Base-by-base conservation (phyloP, 2,888 invertebrate genomes). In the Steinernema scapterisci region DNA sequence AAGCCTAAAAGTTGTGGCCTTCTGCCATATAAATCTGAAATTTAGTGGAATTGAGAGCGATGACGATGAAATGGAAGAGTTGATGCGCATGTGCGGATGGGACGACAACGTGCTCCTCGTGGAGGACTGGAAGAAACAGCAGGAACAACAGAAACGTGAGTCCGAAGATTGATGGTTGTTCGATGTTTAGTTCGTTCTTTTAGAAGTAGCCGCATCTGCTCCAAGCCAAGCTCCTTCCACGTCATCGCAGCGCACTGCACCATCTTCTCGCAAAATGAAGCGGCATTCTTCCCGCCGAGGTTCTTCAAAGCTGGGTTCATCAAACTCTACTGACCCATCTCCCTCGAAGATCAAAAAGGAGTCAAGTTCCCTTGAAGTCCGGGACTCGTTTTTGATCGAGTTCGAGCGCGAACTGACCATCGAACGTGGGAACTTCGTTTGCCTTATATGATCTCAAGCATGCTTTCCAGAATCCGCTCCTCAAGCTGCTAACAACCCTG, bases 391-490 rank as follows among this genome's bases (percentile, higher is more conserved):
- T 63, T 11, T 63, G 16, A 16, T 63, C 21, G 63, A 63, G 3
- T 63, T 63, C 31, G 63, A 63, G 31, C 27, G 63, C 11, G 63
- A 63, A n/a, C 63, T 63, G 1, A 63, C 63, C 7, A 16, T 63
- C 11, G 63, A 63, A 31, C 11, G 63, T 63, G 16, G 6, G 23
- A 11, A 9, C 21, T n/a, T 11, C 11, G 11, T 9, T 1, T 48
- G 13, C 21, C 21, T 63, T 1, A 16, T 7, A n/a, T n/a, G n/a
- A n/a, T n/a, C n/a, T n/a, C n/a, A n/a, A n/a, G n/a, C n/a, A n/a
- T n/a, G n/a, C n/a, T n/a, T 38, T 38, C 38, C 9, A 38, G 38
- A 38, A 38, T 38, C 38, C 9, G 9, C 38, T 6, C 9, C 38
- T 9, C 3, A 38, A 9, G 3, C 38, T 38, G 38, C 38, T 38